Conservation (phyloP, 1,140 invertebrate genomes). For the Drosophila orena region DNA sequence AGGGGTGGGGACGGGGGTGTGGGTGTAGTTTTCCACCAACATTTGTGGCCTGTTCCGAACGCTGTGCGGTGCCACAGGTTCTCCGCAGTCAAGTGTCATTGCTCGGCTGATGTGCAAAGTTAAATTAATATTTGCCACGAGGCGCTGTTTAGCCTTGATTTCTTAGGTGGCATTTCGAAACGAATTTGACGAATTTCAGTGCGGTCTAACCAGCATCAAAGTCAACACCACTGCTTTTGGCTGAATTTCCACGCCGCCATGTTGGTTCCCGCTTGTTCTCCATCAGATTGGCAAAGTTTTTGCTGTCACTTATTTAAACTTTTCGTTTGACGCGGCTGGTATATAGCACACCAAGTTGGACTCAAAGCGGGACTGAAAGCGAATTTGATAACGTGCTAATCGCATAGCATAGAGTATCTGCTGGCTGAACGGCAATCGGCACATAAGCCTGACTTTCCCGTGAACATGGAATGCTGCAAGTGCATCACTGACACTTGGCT, state of each 20-base stretch:
- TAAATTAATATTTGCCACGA: constrained; percentile 78
- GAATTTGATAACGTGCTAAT: constrained; percentile 46
- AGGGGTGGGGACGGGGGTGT: too few species aligned
- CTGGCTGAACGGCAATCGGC: constrained; percentile 12
- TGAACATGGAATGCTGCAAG: constrained; percentile 2
- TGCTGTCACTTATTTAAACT: constrained; percentile 72
- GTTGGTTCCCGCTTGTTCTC: constrained; percentile 31
- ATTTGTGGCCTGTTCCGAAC: constrained; percentile 29
- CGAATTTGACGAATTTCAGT: constrained; percentile 74
- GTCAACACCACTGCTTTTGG: constrained; percentile 59
- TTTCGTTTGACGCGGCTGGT: constrained; percentile 30
- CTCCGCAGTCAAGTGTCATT: constrained; percentile 57
- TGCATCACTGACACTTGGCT: constrained; percentile 27
- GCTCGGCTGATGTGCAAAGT: constrained; percentile 73
- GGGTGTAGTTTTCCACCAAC: background rate
- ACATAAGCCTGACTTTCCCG: constrained; percentile 5
- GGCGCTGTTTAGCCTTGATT: constrained; percentile 32
- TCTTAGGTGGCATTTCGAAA: constrained; percentile 12
- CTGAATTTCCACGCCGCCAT: constrained; percentile 24
- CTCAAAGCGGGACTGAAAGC: background rate
- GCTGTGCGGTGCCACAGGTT: constrained; percentile 16
- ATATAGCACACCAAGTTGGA: background rate
- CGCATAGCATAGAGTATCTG: too few species aligned
- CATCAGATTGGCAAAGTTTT: constrained; percentile 75
- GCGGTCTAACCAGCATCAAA: constrained; percentile 66